Percentiles rank a stretch among this genome's conserved stretches.
These are phyloP conservation scores for Limenitis camilla DNA, from an alignment of 2,888 invertebrate genomes.

Conservation along the genomic window DNA sequence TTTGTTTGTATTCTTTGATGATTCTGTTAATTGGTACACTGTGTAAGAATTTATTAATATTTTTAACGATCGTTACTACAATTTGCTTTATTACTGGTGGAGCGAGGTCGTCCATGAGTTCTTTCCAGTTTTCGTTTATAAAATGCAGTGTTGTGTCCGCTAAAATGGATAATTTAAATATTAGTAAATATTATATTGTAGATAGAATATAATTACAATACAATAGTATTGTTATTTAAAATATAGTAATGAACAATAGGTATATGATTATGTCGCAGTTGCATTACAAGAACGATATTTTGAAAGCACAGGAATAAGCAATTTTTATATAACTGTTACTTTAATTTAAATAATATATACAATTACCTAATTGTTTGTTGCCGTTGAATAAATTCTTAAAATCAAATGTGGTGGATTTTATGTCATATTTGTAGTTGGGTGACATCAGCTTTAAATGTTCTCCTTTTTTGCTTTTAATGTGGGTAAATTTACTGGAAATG, in stretches of 20 bases:
- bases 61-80: constrained; percentile 50
- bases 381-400: constrained; percentile 65
- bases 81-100: constrained; percentile 66
- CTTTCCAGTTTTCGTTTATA: constrained; percentile 65
- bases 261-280: too few relatives aligned
- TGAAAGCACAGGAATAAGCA: too few relatives aligned
- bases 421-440: constrained; percentile 59
- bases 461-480: constrained; percentile 40
- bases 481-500: constrained; percentile 46
- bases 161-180: too few relatives aligned
- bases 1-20: constrained; percentile 37
- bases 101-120: constrained; percentile 66
- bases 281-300: too few relatives aligned
- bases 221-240: too few relatives aligned
- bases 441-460: constrained; percentile 48
- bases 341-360: neutral
- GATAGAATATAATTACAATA: too few relatives aligned
- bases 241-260: too few relatives aligned
- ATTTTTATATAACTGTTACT: too few relatives aligned
- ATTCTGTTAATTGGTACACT: constrained; percentile 41
- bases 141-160: constrained; percentile 54
- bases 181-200: too few relatives aligned
- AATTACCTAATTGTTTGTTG: constrained; percentile 61
- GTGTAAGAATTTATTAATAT: constrained; percentile 63
- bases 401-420: constrained; percentile 55